These are phyloP conservation scores for Rhaphigaster nebulosa DNA, from an alignment of 2,888 invertebrate species.

Conservation along the genomic window DNA sequence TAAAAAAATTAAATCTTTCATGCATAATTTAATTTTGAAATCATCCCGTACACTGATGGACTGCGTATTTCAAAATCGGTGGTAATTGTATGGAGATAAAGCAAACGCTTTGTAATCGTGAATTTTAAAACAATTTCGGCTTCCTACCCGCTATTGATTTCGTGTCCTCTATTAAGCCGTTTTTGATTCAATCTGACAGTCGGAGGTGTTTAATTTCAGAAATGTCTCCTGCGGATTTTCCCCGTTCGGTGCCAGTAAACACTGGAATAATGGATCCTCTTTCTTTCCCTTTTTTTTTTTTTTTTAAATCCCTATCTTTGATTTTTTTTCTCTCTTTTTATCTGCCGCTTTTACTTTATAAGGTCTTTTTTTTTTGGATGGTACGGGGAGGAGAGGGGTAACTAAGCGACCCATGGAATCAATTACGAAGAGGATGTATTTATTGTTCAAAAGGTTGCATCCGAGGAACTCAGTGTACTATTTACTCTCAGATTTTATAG, in stretches of 20 bases:
- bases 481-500: too few species aligned
- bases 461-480: not conserved
- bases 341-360: not conserved
- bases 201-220: slow-evolving; percentile 28
- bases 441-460: not conserved
- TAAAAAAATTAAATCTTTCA: too few species aligned
- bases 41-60: too few species aligned
- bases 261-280: not conserved
- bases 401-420: not conserved
- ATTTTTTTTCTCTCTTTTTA: not conserved
- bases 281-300: too few species aligned
- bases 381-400: not conserved
- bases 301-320: too few species aligned
- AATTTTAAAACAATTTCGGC: not conserved
- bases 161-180: not conserved
- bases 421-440: not conserved
- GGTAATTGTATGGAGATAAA: not conserved
- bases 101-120: not conserved
- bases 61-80: too few species aligned
- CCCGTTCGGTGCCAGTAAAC: slow-evolving; percentile 6
- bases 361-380: not conserved
- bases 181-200: not conserved
- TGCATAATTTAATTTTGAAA: too few species aligned
- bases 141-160: not conserved
- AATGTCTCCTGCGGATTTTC: slow-evolving; percentile 3